Evolutionary conservation across 2,113 vertebrate species (phyloP).

Genomic region (Capreolus pygargus): DNA sequence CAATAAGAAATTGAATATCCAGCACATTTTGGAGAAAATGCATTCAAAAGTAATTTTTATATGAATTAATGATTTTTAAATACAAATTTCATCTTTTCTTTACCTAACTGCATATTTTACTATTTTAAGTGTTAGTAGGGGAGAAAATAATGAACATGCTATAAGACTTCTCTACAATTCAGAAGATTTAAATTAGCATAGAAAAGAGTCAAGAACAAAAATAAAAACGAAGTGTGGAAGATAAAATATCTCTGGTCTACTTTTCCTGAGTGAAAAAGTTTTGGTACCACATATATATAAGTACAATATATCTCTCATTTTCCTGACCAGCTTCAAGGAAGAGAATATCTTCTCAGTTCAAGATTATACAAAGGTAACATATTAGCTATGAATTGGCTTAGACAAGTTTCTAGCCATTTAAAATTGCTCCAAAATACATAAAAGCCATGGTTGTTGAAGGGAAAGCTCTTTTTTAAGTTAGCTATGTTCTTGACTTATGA

Average conservation of each 20-base stretch:
- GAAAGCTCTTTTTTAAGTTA: neutral
- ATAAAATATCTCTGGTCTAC: neutral
- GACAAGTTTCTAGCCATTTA: neutral
- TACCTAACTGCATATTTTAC: neutral
- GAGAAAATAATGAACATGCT: neutral
- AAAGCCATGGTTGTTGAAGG: neutral
- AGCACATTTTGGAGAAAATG: neutral
- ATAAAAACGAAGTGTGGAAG: neutral
- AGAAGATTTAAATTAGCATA: neutral
- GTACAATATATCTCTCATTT: neutral
- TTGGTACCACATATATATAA: neutral
- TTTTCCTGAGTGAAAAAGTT: neutral
- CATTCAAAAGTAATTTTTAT: neutral
- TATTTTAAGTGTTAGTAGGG: neutral
- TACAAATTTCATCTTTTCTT: neutral
- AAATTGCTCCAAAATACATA: slow-evolving; percentile 13
- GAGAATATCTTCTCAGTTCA: neutral
- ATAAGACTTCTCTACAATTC: neutral
- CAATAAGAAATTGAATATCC: neutral
- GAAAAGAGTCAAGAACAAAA: neutral
- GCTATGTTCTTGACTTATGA: slow-evolving; percentile 14
- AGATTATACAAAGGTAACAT: neutral
- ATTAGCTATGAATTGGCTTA: neutral
- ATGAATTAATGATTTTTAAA: neutral
- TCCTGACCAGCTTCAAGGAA: neutral